Percentiles rank a stretch among this genome's conserved stretches.
These are phyloP conservation scores for Drosophila erecta DNA, from an alignment of 1,140 invertebrate genomes.

Conservation along the genomic window DNA sequence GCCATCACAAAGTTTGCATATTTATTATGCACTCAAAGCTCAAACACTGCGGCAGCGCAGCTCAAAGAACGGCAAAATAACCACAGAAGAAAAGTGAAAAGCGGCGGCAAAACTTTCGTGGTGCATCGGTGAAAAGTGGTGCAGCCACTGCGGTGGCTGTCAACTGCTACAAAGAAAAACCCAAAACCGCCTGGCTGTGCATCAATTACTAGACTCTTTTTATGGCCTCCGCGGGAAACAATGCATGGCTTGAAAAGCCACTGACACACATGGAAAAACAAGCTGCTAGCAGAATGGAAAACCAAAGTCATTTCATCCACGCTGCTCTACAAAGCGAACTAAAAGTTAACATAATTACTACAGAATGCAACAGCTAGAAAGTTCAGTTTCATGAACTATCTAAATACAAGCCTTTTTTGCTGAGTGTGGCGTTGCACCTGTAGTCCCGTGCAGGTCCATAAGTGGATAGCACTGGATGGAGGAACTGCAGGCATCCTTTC, in stretches of 20 bases:
- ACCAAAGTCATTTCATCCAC: neutral
- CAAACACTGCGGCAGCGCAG: constrained; percentile 59
- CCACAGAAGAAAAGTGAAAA: constrained; percentile 24
- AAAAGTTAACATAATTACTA: too few relatives aligned
- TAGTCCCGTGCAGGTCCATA: neutral
- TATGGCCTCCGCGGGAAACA: constrained; percentile 32
- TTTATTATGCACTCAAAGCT: constrained; percentile 72
- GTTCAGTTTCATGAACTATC: neutral
- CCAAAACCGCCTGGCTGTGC: constrained; percentile 30
- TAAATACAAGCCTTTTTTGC: neutral
- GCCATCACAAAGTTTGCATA: constrained; percentile 68
- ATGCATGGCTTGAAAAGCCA: constrained; percentile 6
- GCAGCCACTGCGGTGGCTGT: constrained; percentile 24
- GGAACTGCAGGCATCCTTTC: constrained; percentile 4
- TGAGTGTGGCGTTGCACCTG: neutral
- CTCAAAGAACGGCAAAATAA: constrained; percentile 13
- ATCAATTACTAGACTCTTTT: constrained; percentile 64
- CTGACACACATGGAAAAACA: neutral
- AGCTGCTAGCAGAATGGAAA: too few relatives aligned
- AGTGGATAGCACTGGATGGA: constrained; percentile 9
- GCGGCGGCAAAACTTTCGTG: constrained; percentile 10
- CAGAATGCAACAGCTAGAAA: too few relatives aligned
- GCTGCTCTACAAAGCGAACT: too few relatives aligned
- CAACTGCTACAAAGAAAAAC: neutral
- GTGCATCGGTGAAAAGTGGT: constrained; percentile 28